Evolutionary conservation across 2,888 invertebrate genomes (phyloP).

Genomic region (Cheiracanthium punctorium): DNA sequence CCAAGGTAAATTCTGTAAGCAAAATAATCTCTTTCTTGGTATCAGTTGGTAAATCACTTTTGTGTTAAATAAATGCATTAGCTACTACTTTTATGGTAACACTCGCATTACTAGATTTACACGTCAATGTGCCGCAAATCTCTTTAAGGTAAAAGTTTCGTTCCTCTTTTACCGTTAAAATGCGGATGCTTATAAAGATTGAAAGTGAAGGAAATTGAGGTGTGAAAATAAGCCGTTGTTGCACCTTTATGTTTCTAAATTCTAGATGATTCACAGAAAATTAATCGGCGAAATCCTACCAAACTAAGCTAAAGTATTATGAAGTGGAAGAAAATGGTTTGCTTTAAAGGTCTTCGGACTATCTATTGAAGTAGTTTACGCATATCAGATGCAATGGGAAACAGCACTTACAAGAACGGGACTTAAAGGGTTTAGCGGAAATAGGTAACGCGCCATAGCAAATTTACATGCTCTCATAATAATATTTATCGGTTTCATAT

Average conservation of each 20-base stretch:
- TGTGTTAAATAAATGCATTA: constrained; percentile 11
- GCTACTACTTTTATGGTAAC: constrained; percentile 7
- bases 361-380: no score
- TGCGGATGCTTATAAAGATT: neutral
- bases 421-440: no score
- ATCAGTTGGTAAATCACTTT: constrained; percentile 52
- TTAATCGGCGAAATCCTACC: no score
- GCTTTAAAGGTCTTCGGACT: no score
- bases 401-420: no score
- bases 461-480: no score
- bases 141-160: constrained; percentile 29
- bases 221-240: neutral
- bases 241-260: neutral
- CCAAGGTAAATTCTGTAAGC: constrained; percentile 42
- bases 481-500: no score
- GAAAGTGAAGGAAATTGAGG: neutral
- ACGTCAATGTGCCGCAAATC: constrained; percentile 34
- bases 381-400: no score
- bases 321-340: no score
- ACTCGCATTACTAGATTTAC: constrained; percentile 46
- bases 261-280: neutral
- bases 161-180: neutral
- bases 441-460: no score
- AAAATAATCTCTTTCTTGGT: constrained; percentile 43
- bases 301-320: no score